Conservation (phyloP, 2,888 invertebrate species). For the Hypercompe scribonia region DNA sequence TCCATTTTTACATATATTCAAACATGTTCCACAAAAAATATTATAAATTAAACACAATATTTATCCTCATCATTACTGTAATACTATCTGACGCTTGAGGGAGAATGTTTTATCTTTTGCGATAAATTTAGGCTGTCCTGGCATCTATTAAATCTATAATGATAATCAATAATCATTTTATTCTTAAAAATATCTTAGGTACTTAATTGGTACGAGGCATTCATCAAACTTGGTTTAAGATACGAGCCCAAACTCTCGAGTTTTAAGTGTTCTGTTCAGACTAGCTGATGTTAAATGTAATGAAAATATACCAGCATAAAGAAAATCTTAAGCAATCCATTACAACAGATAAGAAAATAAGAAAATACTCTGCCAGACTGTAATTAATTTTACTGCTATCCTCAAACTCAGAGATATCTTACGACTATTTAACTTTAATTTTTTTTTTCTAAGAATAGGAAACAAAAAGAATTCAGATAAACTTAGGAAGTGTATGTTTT, state of each 20-base stretch:
- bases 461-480: constrained; percentile 36
- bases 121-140: background rate
- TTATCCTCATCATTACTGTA: background rate
- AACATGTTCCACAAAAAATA: background rate
- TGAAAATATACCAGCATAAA: background rate
- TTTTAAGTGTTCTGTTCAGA: background rate
- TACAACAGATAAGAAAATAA: constrained; percentile 37
- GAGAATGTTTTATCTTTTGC: background rate
- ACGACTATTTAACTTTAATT: constrained; percentile 45
- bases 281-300: background rate
- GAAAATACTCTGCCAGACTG: constrained; percentile 32
- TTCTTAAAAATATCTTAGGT: background rate
- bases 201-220: background rate
- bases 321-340: constrained; percentile 12
- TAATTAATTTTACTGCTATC: constrained; percentile 49
- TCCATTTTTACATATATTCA: background rate
- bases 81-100: background rate
- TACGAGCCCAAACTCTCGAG: background rate
- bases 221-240: background rate
- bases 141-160: background rate
- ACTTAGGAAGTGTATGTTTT: background rate
- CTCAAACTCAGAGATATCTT: constrained; percentile 41
- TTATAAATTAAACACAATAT: background rate
- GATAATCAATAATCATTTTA: background rate
- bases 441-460: constrained; percentile 38